phyloP scores from a whole-genome alignment of 2,797 vertebrate species.

The Sarcoramphus papa region DNA sequence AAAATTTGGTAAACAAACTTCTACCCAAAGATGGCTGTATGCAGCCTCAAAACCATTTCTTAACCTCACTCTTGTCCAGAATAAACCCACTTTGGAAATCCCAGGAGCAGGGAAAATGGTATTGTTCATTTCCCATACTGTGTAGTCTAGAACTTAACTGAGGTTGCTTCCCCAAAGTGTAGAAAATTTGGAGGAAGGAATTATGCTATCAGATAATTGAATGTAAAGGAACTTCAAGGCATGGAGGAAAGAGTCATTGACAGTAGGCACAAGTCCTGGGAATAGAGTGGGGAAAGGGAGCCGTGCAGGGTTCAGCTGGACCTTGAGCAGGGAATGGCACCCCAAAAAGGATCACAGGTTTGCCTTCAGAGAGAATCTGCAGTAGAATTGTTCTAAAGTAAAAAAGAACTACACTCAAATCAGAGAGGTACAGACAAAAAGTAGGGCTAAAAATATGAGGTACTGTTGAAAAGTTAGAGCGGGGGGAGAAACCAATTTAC shows the following conservation, averaged over 20 bases:
- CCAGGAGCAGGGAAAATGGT: not conserved
- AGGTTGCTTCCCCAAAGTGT: accelerated
- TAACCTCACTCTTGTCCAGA: not conserved
- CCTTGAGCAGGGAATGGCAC: not conserved
- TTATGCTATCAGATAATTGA: not conserved
- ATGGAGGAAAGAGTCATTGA: not conserved
- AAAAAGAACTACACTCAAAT: not conserved
- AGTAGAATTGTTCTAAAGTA: not conserved
- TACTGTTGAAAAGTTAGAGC: not conserved
- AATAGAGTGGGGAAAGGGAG: not conserved
- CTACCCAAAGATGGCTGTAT: not conserved
- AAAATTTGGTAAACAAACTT: not conserved
- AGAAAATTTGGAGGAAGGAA: not conserved
- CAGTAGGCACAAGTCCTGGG: not conserved
- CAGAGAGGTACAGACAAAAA: not conserved
- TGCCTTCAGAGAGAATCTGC: not conserved
- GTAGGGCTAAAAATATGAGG: not conserved
- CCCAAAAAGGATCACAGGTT: not conserved
- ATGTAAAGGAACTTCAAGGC: not conserved
- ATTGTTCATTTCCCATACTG: not conserved
- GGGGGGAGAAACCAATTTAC: not conserved
- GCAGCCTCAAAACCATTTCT: not conserved
- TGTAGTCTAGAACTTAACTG: not conserved
- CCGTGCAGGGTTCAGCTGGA: not conserved
- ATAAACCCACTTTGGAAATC: not conserved